Evolutionary conservation across 2,888 invertebrate genomes (phyloP).

Genomic region (Ichneumoninae sp.): DNA sequence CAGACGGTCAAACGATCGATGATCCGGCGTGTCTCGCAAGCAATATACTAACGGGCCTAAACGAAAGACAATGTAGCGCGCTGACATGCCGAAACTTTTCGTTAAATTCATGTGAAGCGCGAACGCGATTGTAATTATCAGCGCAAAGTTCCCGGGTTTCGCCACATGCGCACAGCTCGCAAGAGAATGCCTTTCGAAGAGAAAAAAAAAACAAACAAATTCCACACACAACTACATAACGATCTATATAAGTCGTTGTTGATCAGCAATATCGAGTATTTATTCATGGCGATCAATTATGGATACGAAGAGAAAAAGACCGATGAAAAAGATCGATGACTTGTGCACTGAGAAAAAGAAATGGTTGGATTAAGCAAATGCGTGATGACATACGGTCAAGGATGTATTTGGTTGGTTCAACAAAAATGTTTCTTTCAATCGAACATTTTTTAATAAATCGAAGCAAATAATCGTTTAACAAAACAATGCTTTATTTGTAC

Average conservation of each 20-base stretch:
- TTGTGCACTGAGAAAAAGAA: no score
- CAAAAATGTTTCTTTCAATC: no score
- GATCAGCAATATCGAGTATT: background rate
- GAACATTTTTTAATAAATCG: no score
- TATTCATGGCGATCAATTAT: background rate
- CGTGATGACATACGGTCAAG: no score
- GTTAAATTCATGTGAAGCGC: background rate
- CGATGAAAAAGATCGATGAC: background rate
- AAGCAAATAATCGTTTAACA: no score
- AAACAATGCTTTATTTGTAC: no score
- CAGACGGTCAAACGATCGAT: constrained; percentile 63
- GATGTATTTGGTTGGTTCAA: no score
- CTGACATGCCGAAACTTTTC: background rate
- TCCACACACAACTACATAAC: background rate
- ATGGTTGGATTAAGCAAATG: no score
- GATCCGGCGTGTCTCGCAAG: constrained; percentile 45
- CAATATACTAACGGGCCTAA: background rate
- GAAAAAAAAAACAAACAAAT: background rate
- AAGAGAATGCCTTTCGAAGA: background rate
- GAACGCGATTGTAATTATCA: background rate
- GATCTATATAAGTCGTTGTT: background rate
- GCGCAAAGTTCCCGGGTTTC: background rate
- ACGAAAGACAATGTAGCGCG: background rate
- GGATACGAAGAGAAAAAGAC: background rate
- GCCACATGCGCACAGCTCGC: no score